Conservation (phyloP, 1,140 invertebrate genomes). For the Oedothorax gibbosus region DNA sequence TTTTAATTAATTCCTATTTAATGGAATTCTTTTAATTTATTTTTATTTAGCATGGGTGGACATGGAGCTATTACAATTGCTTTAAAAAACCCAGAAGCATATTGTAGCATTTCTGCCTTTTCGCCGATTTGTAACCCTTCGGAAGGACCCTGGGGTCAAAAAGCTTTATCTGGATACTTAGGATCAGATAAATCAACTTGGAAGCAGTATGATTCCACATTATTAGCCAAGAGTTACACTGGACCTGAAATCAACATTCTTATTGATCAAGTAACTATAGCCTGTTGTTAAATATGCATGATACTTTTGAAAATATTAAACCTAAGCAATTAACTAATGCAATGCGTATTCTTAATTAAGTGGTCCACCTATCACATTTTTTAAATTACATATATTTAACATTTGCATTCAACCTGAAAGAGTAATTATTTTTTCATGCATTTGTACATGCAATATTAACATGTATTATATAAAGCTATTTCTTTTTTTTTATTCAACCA, state of each 20-base stretch:
- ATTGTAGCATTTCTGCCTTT: conserved; percentile 94
- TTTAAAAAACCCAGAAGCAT: conserved; percentile 91
- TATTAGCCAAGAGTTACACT: conserved; percentile 84
- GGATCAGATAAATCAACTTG: conserved; percentile 77
- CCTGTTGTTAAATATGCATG: too few species aligned
- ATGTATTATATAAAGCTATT: too few species aligned
- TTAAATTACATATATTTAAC: too few species aligned
- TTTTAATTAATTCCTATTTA: too few species aligned
- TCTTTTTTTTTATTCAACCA: too few species aligned
- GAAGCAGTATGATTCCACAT: conserved; percentile 90
- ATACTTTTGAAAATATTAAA: too few species aligned
- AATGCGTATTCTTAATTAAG: too few species aligned
- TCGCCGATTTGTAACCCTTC: conserved; percentile 93
- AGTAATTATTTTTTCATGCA: too few species aligned
- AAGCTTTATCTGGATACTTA: conserved; percentile 89
- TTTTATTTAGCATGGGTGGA: conserved; percentile 88
- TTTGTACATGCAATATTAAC: too few species aligned
- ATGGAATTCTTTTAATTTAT: not conserved
- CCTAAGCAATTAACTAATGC: too few species aligned
- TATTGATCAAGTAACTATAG: conserved; percentile 84
- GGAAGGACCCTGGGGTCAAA: conserved; percentile 87
- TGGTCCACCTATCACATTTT: too few species aligned
- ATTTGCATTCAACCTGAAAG: too few species aligned
- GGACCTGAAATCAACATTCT: conserved; percentile 87
- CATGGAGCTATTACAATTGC: conserved; percentile 94